Conservation (phyloP, 2,888 invertebrate genomes). For the Erynnis tages region DNA sequence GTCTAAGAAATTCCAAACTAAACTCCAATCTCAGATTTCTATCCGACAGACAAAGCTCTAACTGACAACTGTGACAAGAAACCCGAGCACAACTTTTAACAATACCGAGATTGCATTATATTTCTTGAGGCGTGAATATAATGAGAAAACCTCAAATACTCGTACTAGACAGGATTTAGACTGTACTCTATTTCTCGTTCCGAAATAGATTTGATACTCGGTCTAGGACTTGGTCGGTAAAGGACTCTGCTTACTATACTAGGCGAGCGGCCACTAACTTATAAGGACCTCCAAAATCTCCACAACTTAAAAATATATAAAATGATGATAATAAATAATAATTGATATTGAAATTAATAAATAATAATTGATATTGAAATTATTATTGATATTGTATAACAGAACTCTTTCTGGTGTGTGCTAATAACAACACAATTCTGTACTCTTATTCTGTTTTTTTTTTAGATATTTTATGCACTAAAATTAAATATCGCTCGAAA, state of each 20-base stretch:
- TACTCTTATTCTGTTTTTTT: too few relatives aligned
- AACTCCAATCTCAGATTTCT: slow-evolving; percentile 15
- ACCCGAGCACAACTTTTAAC: slow-evolving; percentile 17
- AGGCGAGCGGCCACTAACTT: too few relatives aligned
- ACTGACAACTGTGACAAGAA: slow-evolving; percentile 14
- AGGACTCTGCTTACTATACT: not conserved
- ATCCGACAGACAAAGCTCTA: slow-evolving; percentile 16
- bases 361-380: too few relatives aligned
- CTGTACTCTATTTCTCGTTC: slow-evolving; percentile 4
- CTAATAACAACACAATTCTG: too few relatives aligned
- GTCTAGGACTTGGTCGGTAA: not conserved
- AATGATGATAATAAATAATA: too few relatives aligned
- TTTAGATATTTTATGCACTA: too few relatives aligned
- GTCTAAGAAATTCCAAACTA: slow-evolving; percentile 3
- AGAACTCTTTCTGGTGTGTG: too few relatives aligned
- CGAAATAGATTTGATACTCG: slow-evolving; percentile 11
- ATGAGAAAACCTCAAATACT: slow-evolving; percentile 23
- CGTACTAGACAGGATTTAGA: slow-evolving; percentile 15
- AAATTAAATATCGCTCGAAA: too few relatives aligned
- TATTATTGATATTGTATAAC: too few relatives aligned
- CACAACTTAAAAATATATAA: too few relatives aligned
- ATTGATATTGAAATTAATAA: too few relatives aligned
- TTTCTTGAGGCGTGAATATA: slow-evolving; percentile 19
- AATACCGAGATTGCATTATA: slow-evolving; percentile 20
- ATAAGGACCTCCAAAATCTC: too few relatives aligned